Percentiles rank a stretch among this genome's conserved stretches.
Conservation (phyloP, 2,113 vertebrate genomes). For the Gymnarchus niloticus region DNA sequence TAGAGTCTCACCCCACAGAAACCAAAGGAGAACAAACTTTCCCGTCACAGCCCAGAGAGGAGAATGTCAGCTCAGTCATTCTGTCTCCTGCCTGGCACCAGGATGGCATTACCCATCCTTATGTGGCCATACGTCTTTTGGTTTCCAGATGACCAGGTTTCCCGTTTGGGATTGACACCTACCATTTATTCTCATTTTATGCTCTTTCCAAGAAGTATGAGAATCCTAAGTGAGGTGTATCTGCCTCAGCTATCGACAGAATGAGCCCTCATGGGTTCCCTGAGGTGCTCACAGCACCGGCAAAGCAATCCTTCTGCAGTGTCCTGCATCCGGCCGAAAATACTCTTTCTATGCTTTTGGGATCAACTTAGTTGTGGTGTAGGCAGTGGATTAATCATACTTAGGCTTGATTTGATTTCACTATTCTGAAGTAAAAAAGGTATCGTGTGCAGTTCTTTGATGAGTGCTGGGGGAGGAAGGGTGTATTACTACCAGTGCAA, state of each 20-base stretch:
- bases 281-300: slow-evolving; percentile 51
- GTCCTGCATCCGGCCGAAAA: slow-evolving; percentile 51
- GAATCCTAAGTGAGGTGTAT: slow-evolving; percentile 55
- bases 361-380: slow-evolving; percentile 27
- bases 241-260: slow-evolving; percentile 53
- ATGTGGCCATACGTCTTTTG: slow-evolving; percentile 64
- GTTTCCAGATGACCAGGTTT: slow-evolving; percentile 62
- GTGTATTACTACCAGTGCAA: background rate
- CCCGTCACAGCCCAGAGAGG: slow-evolving; percentile 49
- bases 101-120: slow-evolving; percentile 59
- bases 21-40: slow-evolving; percentile 33
- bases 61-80: slow-evolving; percentile 49
- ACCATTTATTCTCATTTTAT: slow-evolving; percentile 71
- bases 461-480: background rate
- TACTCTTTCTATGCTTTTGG: slow-evolving; percentile 41
- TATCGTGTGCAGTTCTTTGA: background rate
- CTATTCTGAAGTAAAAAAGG: slow-evolving; percentile 32
- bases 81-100: slow-evolving; percentile 39
- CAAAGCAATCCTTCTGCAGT: slow-evolving; percentile 54
- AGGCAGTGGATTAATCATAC: slow-evolving; percentile 51
- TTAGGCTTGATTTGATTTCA: slow-evolving; percentile 53
- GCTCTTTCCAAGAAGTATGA: slow-evolving; percentile 43
- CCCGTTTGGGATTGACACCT: slow-evolving; percentile 64
- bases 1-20: background rate
- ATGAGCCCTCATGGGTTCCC: slow-evolving; percentile 49